Percentiles rank a stretch among this genome's conserved stretches.
phyloP scores from a whole-genome alignment of 2,888 invertebrate species.

The Apodemia duryi region DNA sequence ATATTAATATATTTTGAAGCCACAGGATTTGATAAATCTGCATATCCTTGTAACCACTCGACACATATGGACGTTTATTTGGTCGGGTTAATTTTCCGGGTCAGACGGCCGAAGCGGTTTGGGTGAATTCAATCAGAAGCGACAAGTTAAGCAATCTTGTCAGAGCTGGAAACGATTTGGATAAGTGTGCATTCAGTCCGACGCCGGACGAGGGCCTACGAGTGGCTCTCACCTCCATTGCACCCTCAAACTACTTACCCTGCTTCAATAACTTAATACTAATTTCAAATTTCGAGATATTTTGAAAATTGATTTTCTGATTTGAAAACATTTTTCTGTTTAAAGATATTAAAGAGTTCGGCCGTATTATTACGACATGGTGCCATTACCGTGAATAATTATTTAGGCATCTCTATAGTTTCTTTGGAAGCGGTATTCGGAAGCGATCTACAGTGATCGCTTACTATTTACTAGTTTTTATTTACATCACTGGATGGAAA shows the following conservation, averaged over 20 bases:
- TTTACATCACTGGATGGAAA: too few species aligned
- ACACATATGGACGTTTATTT: constrained; percentile 62
- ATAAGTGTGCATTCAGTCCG: constrained; percentile 63
- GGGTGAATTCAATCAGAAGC: constrained; percentile 55
- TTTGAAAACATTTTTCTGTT: too few species aligned
- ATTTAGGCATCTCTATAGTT: too few species aligned
- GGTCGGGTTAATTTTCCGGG: constrained; percentile 63
- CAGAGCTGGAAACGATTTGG: constrained; percentile 53
- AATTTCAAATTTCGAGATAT: constrained; percentile 11
- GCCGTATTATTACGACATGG: too few species aligned
- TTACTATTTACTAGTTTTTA: too few species aligned
- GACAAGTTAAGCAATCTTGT: not conserved
- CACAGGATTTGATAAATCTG: constrained; percentile 17
- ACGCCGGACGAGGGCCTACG: constrained; percentile 51
- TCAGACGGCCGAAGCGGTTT: constrained; percentile 43
- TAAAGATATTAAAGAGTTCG: too few species aligned
- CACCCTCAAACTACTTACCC: constrained; percentile 45
- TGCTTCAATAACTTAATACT: constrained; percentile 27
- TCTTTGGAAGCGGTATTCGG: too few species aligned
- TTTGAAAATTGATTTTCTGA: constrained; percentile 15
- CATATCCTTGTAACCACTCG: constrained; percentile 45
- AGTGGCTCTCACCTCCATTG: constrained; percentile 50
- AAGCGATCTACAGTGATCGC: too few species aligned
- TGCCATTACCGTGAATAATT: too few species aligned
- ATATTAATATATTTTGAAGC: constrained; percentile 10